phyloP scores from a whole-genome alignment of 2,113 vertebrate species.

The Syrrhaptes paradoxus region DNA sequence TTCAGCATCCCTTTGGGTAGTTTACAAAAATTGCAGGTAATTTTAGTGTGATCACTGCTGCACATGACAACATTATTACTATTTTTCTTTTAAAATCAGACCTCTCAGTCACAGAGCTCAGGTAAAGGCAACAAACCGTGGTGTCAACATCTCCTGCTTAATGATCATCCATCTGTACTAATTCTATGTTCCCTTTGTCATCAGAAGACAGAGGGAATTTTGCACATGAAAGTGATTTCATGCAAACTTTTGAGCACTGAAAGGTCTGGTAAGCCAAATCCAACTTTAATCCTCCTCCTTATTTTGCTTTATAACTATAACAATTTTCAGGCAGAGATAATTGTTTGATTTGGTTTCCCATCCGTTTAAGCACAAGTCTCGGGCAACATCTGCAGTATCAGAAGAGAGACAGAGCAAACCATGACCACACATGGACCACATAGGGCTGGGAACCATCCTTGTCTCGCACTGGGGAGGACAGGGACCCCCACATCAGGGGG shows the following conservation, averaged over 20 bases:
- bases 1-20: background rate
- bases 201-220: background rate
- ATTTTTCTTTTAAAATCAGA: background rate
- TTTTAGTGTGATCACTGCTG: background rate
- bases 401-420: background rate
- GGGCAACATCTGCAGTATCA: background rate
- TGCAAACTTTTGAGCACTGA: background rate
- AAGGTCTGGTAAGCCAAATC: background rate
- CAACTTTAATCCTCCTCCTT: background rate
- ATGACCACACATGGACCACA: background rate
- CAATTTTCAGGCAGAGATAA: background rate
- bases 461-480: background rate
- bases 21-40: background rate
- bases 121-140: background rate
- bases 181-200: rapidly evolving
- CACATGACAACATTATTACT: background rate
- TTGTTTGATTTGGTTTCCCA: background rate
- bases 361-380: background rate
- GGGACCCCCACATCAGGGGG: background rate
- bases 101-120: background rate
- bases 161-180: background rate
- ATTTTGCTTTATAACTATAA: background rate
- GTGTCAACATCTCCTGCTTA: background rate
- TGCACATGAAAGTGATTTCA: background rate
- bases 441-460: background rate